These are phyloP conservation scores for Nycticryphes semicollaris DNA, from an alignment of 2,113 vertebrate genomes.

Conservation along the genomic window DNA sequence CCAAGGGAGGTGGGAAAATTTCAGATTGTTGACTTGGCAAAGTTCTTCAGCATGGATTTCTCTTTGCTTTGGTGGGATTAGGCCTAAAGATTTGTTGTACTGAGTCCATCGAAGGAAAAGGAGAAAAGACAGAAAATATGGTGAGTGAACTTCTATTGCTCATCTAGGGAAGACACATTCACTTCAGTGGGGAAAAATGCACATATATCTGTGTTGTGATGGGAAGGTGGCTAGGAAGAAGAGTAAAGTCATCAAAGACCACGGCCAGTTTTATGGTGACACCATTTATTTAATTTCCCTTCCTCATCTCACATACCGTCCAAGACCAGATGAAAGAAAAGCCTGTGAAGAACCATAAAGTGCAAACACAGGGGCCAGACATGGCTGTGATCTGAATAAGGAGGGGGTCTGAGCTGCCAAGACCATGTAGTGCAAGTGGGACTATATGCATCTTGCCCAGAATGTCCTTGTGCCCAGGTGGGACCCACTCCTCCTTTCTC, in stretches of 20 bases:
- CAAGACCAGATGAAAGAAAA: not conserved
- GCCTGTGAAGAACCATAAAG: not conserved
- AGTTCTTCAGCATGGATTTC: not conserved
- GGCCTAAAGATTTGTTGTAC: not conserved
- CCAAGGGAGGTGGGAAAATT: not conserved
- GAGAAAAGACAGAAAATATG: not conserved
- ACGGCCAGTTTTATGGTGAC: not conserved
- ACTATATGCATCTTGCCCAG: rapidly evolving
- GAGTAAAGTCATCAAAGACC: not conserved
- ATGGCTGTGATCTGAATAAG: not conserved
- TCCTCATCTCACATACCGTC: rapidly evolving
- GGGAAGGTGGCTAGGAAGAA: not conserved
- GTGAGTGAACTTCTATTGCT: not conserved
- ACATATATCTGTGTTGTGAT: not conserved
- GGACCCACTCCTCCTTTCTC: not conserved
- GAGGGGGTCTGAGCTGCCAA: not conserved
- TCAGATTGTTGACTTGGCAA: not conserved
- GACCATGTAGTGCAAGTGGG: rapidly evolving
- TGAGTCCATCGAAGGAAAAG: not conserved
- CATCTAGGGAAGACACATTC: not conserved
- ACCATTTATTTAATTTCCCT: not conserved
- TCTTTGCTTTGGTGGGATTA: not conserved
- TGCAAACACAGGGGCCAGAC: rapidly evolving
- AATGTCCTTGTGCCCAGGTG: rapidly evolving
- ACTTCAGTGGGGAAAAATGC: not conserved